A percentile compares a stretch with the other conserved stretches of the same genome.
phyloP scores from a whole-genome alignment of 1,140 invertebrate species.

The Onthophagus taurus region DNA sequence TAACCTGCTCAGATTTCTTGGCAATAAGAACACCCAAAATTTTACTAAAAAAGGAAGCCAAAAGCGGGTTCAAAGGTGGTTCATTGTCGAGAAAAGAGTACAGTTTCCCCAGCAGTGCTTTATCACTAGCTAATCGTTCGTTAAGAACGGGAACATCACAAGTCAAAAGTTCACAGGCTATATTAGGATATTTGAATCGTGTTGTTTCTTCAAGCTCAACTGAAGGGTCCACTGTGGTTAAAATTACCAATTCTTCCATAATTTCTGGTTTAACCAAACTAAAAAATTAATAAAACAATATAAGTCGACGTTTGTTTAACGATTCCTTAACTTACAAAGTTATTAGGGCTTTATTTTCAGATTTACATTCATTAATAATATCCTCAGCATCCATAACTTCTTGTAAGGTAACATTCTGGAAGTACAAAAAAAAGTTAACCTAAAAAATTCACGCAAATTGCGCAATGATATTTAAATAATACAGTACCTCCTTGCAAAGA shows the following conservation, averaged over 20 bases:
- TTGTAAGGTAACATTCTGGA: constrained; percentile 79
- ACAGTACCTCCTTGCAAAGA: constrained; percentile 62
- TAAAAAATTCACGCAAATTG: constrained; percentile 18
- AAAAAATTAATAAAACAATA: constrained; percentile 30
- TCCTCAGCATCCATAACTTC: constrained; percentile 91
- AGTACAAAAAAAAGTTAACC: constrained; percentile 25
- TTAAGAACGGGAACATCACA: constrained; percentile 77
- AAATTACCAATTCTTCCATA: constrained; percentile 73
- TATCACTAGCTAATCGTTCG: constrained; percentile 72
- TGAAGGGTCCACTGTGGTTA: constrained; percentile 78
- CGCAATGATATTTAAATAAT: constrained; percentile 12
- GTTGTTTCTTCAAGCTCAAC: constrained; percentile 63
- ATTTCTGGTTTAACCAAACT: constrained; percentile 77
- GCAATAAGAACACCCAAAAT: constrained; percentile 79
- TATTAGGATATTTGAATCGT: constrained; percentile 84
- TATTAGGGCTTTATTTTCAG: constrained; percentile 81
- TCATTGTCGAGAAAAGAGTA: constrained; percentile 83
- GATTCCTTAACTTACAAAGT: constrained; percentile 74
- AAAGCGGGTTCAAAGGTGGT: constrained; percentile 81
- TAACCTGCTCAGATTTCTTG: constrained; percentile 66
- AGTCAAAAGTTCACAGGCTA: constrained; percentile 89
- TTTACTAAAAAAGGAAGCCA: constrained; percentile 94
- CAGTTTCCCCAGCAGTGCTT: constrained; percentile 67
- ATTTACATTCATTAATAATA: constrained; percentile 91
- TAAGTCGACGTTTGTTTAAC: constrained; percentile 2